These are phyloP conservation scores for Aphelinus atriplicis DNA, from an alignment of 1,140 invertebrate species.

Conservation along the genomic window DNA sequence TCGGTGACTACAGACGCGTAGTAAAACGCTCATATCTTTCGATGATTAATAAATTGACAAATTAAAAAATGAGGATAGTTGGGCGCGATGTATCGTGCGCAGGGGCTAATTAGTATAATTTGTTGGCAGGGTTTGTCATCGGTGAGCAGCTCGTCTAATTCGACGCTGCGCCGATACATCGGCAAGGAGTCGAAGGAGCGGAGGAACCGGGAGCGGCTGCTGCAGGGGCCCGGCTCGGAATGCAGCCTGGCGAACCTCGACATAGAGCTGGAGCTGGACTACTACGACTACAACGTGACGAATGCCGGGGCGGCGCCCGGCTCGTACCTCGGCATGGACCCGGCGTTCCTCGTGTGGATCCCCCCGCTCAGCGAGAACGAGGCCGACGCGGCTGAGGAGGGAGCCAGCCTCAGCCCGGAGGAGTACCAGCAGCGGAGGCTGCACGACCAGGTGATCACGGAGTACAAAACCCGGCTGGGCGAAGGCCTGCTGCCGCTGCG, in stretches of 20 bases:
- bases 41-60: too few species aligned
- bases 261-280: constrained; percentile 83
- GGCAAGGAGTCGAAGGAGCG: constrained; percentile 82
- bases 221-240: constrained; percentile 77
- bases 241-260: constrained; percentile 79
- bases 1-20: too few species aligned
- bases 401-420: constrained; percentile 41
- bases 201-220: constrained; percentile 75
- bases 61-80: too few species aligned
- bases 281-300: constrained; percentile 89
- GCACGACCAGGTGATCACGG: constrained; percentile 29
- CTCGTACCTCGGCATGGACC: constrained; percentile 85
- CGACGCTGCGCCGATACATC: constrained; percentile 47
- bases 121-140: constrained; percentile 74
- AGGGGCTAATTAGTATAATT: too few species aligned
- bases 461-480: constrained; percentile 54
- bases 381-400: constrained; percentile 45
- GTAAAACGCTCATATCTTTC: too few species aligned
- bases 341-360: constrained; percentile 86
- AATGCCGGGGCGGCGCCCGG: constrained; percentile 83
- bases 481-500: constrained; percentile 61
- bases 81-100: too few species aligned
- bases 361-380: constrained; percentile 73
- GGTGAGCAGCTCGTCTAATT: constrained; percentile 70
- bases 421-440: not conserved